A percentile compares a stretch with the other conserved stretches of the same genome.
These are phyloP conservation scores for Leistus spinibarbis DNA, from an alignment of 2,888 invertebrate species.

Conservation along the genomic window DNA sequence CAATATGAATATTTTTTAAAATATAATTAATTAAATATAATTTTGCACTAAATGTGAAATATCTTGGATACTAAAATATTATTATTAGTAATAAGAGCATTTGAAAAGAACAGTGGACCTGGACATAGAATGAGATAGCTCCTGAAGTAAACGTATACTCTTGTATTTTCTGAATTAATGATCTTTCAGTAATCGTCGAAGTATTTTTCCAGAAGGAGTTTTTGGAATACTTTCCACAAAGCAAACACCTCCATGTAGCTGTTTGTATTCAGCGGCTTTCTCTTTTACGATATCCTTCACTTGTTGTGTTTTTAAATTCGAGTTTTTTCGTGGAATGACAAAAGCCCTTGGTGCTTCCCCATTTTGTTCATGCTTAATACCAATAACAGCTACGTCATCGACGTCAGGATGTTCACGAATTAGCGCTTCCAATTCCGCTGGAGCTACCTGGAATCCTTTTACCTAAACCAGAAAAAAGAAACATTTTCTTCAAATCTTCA, in stretches of 20 bases:
- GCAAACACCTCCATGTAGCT: constrained; percentile 67
- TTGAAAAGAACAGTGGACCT: too few relatives aligned
- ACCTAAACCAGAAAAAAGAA: constrained; percentile 56
- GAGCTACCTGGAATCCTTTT: constrained; percentile 59
- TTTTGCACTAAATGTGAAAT: too few relatives aligned
- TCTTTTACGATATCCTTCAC: constrained; percentile 65
- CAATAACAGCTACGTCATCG: constrained; percentile 79
- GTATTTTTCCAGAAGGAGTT: constrained; percentile 77
- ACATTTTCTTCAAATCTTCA: too few relatives aligned
- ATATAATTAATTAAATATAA: too few relatives aligned
- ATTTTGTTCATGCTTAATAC: constrained; percentile 66
- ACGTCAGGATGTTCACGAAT: constrained; percentile 72
- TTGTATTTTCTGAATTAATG: too few relatives aligned
- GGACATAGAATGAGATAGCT: too few relatives aligned
- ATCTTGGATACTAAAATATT: too few relatives aligned
- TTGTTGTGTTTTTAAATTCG: constrained; percentile 59
- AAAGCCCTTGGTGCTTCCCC: constrained; percentile 78
- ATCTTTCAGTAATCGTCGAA: constrained; percentile 64
- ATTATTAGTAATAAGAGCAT: too few relatives aligned
- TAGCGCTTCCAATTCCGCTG: constrained; percentile 56
- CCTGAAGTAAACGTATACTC: too few relatives aligned
- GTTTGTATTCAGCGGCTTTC: constrained; percentile 77
- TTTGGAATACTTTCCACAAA: constrained; percentile 76
- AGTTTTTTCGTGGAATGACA: constrained; percentile 62
- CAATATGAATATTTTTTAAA: too few relatives aligned